These are phyloP conservation scores for Tipula confusa DNA, from an alignment of 2,888 invertebrate species.

Conservation along the genomic window DNA sequence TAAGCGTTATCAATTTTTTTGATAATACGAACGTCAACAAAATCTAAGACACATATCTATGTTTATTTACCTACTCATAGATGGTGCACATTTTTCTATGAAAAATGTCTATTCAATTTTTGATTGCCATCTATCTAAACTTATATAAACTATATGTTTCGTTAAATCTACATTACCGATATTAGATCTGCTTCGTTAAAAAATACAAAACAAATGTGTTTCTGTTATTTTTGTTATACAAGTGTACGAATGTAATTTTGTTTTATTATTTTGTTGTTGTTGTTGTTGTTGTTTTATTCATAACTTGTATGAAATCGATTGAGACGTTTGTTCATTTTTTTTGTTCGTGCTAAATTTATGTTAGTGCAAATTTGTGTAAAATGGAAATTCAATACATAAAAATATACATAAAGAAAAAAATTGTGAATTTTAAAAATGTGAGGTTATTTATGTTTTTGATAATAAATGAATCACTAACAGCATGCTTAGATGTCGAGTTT, in stretches of 20 bases:
- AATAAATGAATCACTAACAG: no score
- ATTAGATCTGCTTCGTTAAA: not conserved
- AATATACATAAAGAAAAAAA: not conserved
- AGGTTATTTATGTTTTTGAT: no score
- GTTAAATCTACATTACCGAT: not conserved
- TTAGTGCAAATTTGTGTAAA: not conserved
- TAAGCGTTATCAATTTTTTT: not conserved
- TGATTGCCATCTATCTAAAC: not conserved
- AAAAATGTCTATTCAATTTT: not conserved
- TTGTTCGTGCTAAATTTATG: not conserved
- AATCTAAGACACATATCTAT: not conserved
- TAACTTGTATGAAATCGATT: not conserved
- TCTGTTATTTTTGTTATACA: not conserved
- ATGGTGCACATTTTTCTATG: not conserved
- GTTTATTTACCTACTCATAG: not conserved
- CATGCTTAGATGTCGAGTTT: no score
- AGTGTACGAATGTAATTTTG: not conserved
- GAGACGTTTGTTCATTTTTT: not conserved
- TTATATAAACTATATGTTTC: not conserved
- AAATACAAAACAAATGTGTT: no score
- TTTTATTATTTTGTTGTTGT: not conserved
- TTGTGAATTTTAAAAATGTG: no score
- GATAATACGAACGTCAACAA: not conserved
- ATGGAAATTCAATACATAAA: not conserved
- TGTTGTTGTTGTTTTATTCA: not conserved